Base-by-base conservation (phyloP, 2,888 invertebrate genomes). In the Eurois occulta region DNA sequence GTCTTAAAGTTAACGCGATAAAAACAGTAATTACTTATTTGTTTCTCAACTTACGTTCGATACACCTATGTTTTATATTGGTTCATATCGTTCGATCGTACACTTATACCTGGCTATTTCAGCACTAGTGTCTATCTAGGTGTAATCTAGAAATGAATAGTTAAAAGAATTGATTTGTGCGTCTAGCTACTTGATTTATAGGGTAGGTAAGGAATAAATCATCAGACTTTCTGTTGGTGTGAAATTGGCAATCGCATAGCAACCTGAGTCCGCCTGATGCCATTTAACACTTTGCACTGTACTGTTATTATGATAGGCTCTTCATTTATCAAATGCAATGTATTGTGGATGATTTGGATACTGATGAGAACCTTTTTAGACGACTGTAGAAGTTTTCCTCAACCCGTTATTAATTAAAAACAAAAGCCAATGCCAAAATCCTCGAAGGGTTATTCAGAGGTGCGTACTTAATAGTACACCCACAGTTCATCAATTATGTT, bases 11-110 rank as follows among this genome's bases (percentile, higher is more conserved):
- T 24, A 74, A 72, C 16, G 66, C 65, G 69, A 81, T 71, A 71
- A 71, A 83, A 84, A 80, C 55, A 28, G 69, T 84, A 70, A 81
- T 81, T 65, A 72, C 58, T 62, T 35, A 72, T 62, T 62, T 35
- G 74, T 80, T 81, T 66, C 73, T 2, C 11, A 68, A 84, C 48
- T 35, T 28, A 43, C n/a, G n/a, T 79, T 52, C 32, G 28, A 41
- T 77, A 41, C 60, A 69, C 65, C 60, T 67, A 60, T 43, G 60
- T 79, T 65, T 70, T 55, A 55, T 55, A 62, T 81, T 71, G 55
- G 60, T 84, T 67, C 35, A 41, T 62, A 84, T 41, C 46, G 79
- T 46, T 81, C 67, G 43, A 71, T 71, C 32, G 60, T 18, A 35
- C 48, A 69, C 43, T 16, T 21, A 55, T 18, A 24, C n/a, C 38